Percentiles rank a stretch among this genome's conserved stretches.
These are phyloP conservation scores for Hassar affinis DNA, from an alignment of 2,113 vertebrate genomes.

Conservation along the genomic window DNA sequence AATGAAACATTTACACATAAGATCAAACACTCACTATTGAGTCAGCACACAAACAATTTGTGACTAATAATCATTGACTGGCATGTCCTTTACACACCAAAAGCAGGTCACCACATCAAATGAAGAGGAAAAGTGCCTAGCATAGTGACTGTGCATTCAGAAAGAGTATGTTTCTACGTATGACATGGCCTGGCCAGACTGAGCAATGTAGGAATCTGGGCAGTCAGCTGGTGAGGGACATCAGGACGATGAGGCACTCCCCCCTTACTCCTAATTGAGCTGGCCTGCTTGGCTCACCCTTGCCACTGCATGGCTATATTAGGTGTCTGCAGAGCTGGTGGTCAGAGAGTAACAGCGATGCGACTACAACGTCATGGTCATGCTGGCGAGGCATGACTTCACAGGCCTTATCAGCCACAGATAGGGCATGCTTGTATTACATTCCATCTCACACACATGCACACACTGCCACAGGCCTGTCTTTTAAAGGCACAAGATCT, in stretches of 20 bases:
- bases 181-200: slow-evolving; percentile 32
- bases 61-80: background rate
- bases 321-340: slow-evolving; percentile 49
- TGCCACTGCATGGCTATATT: slow-evolving; percentile 65
- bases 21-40: background rate
- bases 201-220: slow-evolving; percentile 49
- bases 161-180: slow-evolving; percentile 31
- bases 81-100: slow-evolving; percentile 15
- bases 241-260: slow-evolving; percentile 41
- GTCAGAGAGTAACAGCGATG: slow-evolving; percentile 8
- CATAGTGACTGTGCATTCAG: slow-evolving; percentile 17
- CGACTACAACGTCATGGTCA: slow-evolving; percentile 67
- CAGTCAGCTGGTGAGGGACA: slow-evolving; percentile 57
- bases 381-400: slow-evolving; percentile 64
- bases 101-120: slow-evolving; percentile 41
- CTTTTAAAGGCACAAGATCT: slow-evolving; percentile 48
- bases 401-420: slow-evolving; percentile 61
- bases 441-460: slow-evolving; percentile 45
- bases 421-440: slow-evolving; percentile 55
- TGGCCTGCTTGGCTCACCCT: slow-evolving; percentile 18
- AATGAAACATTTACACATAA: background rate
- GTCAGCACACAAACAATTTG: background rate
- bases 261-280: background rate
- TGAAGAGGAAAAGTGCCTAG: slow-evolving; percentile 20
- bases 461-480: slow-evolving; percentile 22